A percentile compares a stretch with the other conserved stretches of the same genome.
phyloP scores from a whole-genome alignment of 2,888 invertebrate genomes.

The Cecidostiba fungosa region DNA sequence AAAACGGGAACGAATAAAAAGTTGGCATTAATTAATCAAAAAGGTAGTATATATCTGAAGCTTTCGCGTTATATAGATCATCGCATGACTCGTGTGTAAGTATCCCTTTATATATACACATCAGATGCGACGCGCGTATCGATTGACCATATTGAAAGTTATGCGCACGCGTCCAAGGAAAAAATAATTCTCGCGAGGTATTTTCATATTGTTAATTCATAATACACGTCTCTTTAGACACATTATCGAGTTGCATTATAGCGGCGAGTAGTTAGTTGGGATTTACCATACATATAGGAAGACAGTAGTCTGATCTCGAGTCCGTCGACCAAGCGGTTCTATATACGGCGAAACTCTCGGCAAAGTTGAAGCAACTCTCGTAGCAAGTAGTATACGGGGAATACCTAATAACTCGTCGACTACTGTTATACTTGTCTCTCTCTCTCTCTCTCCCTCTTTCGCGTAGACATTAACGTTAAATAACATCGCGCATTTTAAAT shows the following conservation, averaged over 20 bases:
- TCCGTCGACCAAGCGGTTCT: no score
- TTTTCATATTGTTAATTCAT: conserved; percentile 7
- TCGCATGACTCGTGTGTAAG: no score
- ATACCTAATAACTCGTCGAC: neutral
- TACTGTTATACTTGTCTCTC: neutral
- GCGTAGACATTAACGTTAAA: neutral
- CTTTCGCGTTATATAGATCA: no score
- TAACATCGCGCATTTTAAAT: conserved; percentile 14
- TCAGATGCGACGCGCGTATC: neutral
- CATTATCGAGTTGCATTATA: neutral
- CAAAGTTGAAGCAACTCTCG: conserved; percentile 2
- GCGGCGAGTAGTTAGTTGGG: neutral
- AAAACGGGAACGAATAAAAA: no score
- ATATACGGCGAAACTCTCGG: neutral
- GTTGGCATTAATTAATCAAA: no score
- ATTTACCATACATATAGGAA: neutral
- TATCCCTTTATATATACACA: neutral
- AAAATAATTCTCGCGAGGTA: neutral
- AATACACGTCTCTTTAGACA: neutral
- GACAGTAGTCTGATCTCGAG: neutral
- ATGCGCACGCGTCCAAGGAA: conserved; percentile 3
- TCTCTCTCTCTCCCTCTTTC: neutral
- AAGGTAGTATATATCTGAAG: no score
- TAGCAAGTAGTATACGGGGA: neutral
- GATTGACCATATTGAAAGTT: neutral